phyloP scores from a whole-genome alignment of 2,888 invertebrate genomes.

The Parasteatoda lunata region DNA sequence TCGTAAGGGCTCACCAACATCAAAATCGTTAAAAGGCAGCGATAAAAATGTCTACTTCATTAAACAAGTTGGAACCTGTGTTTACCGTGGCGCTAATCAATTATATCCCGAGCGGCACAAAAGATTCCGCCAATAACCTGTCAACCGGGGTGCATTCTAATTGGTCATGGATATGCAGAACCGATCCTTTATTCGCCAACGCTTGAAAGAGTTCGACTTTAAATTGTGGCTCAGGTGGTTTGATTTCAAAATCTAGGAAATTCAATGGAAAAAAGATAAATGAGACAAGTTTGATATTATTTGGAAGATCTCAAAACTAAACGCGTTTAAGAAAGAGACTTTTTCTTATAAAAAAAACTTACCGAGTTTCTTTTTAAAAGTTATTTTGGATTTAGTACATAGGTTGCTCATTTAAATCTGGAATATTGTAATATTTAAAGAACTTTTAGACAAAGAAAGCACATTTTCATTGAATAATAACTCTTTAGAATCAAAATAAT shows the following conservation, averaged over 20 bases:
- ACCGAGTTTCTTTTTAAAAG: no score
- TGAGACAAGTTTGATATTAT: no score
- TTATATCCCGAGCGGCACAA: constrained; percentile 38
- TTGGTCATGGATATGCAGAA: constrained; percentile 47
- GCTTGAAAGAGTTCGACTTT: neutral
- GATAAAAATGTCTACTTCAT: constrained; percentile 64
- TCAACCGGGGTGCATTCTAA: constrained; percentile 65
- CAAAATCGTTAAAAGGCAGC: constrained; percentile 50
- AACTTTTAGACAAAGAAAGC: no score
- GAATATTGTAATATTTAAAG: no score
- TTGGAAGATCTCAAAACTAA: no score
- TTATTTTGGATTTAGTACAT: no score
- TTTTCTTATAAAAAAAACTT: no score
- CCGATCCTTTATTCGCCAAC: neutral
- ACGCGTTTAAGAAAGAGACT: no score
- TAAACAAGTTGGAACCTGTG: constrained; percentile 64
- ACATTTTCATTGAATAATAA: no score
- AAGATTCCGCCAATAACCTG: constrained; percentile 64
- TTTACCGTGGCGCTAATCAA: constrained; percentile 64
- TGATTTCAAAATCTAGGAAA: neutral
- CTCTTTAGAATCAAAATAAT: no score
- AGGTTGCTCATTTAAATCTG: no score
- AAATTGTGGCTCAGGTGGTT: neutral
- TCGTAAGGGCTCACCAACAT: constrained; percentile 19
- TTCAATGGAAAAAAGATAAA: no score